Evolutionary conservation across 1,140 invertebrate genomes (phyloP), one percentile per base, ranked within the genome.

Genomic region (Atopsyche davidsoni): DNA sequence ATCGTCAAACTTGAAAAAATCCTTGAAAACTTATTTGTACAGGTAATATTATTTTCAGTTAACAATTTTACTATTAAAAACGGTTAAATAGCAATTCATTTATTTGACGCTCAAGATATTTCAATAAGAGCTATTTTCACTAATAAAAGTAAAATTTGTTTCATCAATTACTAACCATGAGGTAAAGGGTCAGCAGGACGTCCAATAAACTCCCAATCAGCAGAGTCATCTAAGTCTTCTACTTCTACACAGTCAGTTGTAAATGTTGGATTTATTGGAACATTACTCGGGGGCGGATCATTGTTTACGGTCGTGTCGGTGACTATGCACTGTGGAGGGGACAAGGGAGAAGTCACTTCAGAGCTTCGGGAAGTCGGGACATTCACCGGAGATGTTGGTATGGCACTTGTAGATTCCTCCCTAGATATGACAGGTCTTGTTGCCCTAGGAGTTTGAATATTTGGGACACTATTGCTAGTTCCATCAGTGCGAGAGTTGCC

Each of bases 191-290:
- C 68, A 2, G 69, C 68, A 7, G 69, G 68, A 1, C 63, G 51
- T 18, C 55, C 63, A 53, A 73, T 61, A 56, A 71, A 66, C 62
- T 72, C 69, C 69, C 69, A 73, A 51, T 66, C 68, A 18, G 51
- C 51, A 42, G 64, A 58, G 54, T 72, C 70, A 50, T 69, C 69
- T 16, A 71, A 51, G 62, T 72, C 71, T 57, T 73, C 69, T 3
- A 72, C 63, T 60, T 73, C 69, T 53, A 66, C 66, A 62, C 71
- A 73, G 62, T 72, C 71, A 22, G 64, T 64, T 14, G 68, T 69
- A 59, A 72, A 68, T n/a, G 51, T 48, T 24, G 35, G 46, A 21
- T 45, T 38, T 24, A 47, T 13, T 6, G 34, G 23, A 19, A 24
- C 14, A 18, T 45, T 31, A 18, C 40, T 34, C 2, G 36, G 9